A percentile compares a stretch with the other conserved stretches of the same genome.
These are phyloP conservation scores for Bradypodion ventrale DNA, from an alignment of 2,797 vertebrate species.

Conservation along the genomic window DNA sequence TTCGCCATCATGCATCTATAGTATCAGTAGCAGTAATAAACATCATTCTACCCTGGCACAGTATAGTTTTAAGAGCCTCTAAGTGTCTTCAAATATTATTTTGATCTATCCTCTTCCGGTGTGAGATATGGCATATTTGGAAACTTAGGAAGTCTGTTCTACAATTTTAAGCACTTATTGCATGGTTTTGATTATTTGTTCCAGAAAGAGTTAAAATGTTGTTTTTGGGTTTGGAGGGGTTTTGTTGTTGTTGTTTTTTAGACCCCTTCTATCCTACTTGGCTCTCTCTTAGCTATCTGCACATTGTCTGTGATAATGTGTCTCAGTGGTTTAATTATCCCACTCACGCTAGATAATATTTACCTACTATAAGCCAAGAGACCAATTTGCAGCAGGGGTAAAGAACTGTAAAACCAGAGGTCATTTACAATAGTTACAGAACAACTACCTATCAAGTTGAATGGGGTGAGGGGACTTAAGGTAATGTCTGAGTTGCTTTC, in stretches of 20 bases:
- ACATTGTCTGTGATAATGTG: not conserved
- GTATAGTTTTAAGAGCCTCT: not conserved
- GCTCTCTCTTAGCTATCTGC: slow-evolving; percentile 23
- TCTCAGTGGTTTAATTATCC: slow-evolving; percentile 49
- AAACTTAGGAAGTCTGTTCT: not conserved
- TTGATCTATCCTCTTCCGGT: slow-evolving; percentile 1
- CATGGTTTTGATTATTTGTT: slow-evolving; percentile 21
- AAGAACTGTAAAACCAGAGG: slow-evolving; percentile 25
- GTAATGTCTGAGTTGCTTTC: not conserved
- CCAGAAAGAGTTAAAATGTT: slow-evolving; percentile 28
- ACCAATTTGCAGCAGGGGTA: slow-evolving; percentile 22
- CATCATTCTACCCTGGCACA: not conserved
- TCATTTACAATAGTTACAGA: slow-evolving; percentile 42
- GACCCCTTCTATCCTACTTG: not conserved
- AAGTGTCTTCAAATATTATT: not conserved
- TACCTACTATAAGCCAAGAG: slow-evolving; percentile 34
- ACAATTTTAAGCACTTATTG: not conserved
- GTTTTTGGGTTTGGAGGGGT: too few species aligned
- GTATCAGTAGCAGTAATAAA: not conserved
- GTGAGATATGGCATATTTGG: slow-evolving; percentile 1
- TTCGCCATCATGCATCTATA: too few species aligned
- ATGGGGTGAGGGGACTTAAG: not conserved
- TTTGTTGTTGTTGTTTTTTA: too few species aligned
- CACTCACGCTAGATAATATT: slow-evolving; percentile 6
- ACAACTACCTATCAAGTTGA: not conserved